Evolutionary conservation across 1,140 invertebrate genomes (phyloP), one percentile per base, ranked within the genome.

Genomic region (Pseudomyrmex sp.): DNA sequence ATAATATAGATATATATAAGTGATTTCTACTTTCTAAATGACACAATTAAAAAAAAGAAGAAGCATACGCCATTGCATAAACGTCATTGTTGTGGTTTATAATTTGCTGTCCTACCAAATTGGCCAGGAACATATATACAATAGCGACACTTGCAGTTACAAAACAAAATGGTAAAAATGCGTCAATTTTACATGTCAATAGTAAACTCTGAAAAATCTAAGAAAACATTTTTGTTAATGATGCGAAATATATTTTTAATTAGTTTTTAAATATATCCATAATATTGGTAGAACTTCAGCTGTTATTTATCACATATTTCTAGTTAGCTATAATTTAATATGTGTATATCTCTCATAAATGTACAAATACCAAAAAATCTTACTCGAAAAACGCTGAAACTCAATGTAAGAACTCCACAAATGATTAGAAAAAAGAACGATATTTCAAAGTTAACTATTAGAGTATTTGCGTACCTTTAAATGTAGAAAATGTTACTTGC

Each of bases 371-470:
- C 5, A 35, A 35, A 10, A 65, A 4, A 35, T 18, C 48, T 69
- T 69, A 69, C 48, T 26, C 48, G 66, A 50, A 69, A 69, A n/a
- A 54, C 8, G 15, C 52, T 69, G 7, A 69, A 20, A 5, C 48
- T 69, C n/a, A 69, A 52, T n/a, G 48, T 18, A 26, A 69, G 15
- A 1, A 69, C 66, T 52, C 66, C 48, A 1, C 15, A 26, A 2
- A 26, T 35, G 35, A 65, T 65, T 65, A 65, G 10, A 44, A 65
- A 44, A 4, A 65, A 10, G 7, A 65, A 46, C 2, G 35, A 9
- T 46, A 65, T 65, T 1, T 65, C 26, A 65, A 65, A 46, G n/a
- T n/a, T 44, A 9, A n/a, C 35, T 65, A 65, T n/a, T 12, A 65
- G 2, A 65, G 26, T 65, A 18, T 10, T 9, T n/a, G 9, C 26